These are phyloP conservation scores for Scaeva pyrastri DNA, from an alignment of 2,888 invertebrate genomes.

Conservation along the genomic window DNA sequence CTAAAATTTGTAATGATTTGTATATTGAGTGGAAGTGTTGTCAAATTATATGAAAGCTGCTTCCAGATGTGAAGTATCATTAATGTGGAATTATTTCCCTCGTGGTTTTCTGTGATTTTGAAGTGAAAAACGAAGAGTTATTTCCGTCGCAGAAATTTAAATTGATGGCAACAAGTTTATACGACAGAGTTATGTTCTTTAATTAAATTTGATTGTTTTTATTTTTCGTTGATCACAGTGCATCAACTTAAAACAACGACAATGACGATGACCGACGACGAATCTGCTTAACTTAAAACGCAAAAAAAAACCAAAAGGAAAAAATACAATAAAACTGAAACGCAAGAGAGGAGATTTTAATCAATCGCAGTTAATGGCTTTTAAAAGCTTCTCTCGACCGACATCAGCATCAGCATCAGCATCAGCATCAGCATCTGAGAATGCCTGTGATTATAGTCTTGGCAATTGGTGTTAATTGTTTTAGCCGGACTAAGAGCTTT, in stretches of 20 bases:
- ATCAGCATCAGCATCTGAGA: background rate
- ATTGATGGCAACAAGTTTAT: background rate
- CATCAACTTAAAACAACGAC: slow-evolving; percentile 5
- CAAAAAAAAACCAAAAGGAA: slow-evolving; percentile 4
- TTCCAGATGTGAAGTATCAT: too few species aligned
- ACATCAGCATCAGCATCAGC: background rate
- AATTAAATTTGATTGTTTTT: background rate
- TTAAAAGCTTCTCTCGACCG: slow-evolving; percentile 60
- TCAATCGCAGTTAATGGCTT: slow-evolving; percentile 69
- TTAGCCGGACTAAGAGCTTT: slow-evolving; percentile 60
- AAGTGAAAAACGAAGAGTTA: background rate
- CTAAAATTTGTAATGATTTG: too few species aligned
- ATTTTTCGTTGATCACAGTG: slow-evolving; percentile 6
- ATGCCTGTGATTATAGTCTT: background rate
- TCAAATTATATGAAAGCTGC: too few species aligned
- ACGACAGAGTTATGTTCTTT: background rate
- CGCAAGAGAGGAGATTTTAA: slow-evolving; percentile 65
- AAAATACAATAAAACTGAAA: slow-evolving; percentile 21
- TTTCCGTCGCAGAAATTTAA: too few species aligned
- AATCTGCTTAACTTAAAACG: slow-evolving; percentile 28
- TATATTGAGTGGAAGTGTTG: too few species aligned
- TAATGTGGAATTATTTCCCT: too few species aligned
- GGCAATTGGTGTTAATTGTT: slow-evolving; percentile 65
- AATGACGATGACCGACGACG: slow-evolving; percentile 24
- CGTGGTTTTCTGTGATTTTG: too few species aligned